Conservation (phyloP, 2,113 vertebrate species). For the western clawed frog (Xenopus tropicalis) region DNA sequence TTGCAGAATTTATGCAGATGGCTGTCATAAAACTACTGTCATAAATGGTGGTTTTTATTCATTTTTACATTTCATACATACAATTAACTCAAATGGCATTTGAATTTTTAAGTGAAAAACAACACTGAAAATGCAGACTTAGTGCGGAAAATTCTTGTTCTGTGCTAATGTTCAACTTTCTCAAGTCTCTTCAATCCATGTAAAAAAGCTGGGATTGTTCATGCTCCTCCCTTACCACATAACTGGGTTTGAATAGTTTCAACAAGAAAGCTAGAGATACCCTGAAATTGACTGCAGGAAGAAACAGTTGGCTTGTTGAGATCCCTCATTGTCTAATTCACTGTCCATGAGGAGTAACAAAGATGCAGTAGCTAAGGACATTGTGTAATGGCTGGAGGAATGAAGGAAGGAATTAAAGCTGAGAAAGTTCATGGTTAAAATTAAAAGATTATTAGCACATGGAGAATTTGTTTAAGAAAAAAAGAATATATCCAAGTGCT, state of each 20-base stretch:
- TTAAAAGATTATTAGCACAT: constrained; percentile 19
- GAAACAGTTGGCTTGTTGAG: background rate
- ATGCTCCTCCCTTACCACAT: background rate
- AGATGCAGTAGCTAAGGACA: background rate
- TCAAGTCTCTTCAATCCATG: background rate
- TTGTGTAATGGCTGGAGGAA: no score
- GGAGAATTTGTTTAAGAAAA: background rate
- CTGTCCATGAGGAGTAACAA: no score
- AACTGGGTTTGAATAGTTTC: background rate
- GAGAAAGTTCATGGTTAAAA: no score
- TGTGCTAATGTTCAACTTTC: constrained; percentile 20
- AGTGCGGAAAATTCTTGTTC: background rate
- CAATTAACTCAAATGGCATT: constrained; percentile 27
- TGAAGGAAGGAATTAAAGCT: no score
- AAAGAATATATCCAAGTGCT: background rate
- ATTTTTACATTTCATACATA: constrained; percentile 41
- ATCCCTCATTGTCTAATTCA: background rate
- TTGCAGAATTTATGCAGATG: no score
- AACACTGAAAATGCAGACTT: background rate
- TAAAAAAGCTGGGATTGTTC: background rate
- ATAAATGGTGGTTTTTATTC: constrained; percentile 13
- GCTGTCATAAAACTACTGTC: background rate
- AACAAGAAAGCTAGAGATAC: background rate
- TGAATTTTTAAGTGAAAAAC: constrained; percentile 5
- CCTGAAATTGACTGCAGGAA: background rate